Base-by-base conservation (phyloP, 2,797 vertebrate genomes). In the Coreius guichenoti region DNA sequence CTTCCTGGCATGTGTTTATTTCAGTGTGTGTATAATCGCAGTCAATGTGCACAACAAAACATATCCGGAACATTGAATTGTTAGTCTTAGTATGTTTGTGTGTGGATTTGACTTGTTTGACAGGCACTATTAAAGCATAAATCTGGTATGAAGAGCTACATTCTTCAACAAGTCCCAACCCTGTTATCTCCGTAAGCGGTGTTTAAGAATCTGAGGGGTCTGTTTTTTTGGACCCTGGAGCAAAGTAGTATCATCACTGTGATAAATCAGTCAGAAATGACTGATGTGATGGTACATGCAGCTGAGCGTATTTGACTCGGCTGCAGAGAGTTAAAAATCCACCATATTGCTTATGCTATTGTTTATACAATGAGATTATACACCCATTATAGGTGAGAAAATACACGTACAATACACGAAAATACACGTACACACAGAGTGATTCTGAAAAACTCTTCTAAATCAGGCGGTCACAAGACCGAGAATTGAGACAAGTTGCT, bases 101-200 rank as follows among this genome's bases (percentile, higher is more conserved):
- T 47, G 29, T 73, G 58, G n/a, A 31, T 75, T 29, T 78, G 65
- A 85, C 73, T 68, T 19, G 63, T 75, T 81, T 75, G 16, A 84
- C 65, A 76, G 23, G 3, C 26, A 58, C 45, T 63, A 76, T 49
- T 68, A 58, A 75, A 81, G 9, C 43, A 31, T 72, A n/a, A 43
- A 54, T 17, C 9, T 58, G 73, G 74, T 84, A 86, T 81, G 77
- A 85, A 81, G 70, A 26, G n/a, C 19, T 63, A 86, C 89, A 91
- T 91, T 91, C 88, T 88, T 90, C 45, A 86, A 84, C 90, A 86
- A 87, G 90, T 86, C 85, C 72, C 47, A 83, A 88, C 89, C 77
- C 33, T 82, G 67, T 82, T 67, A 84, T 73, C 45, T 82, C 51
- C 0, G 0, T 11, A 80, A 78, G 63, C 8, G 0, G 61, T 29